A percentile compares a stretch with the other conserved stretches of the same genome.
phyloP scores from a whole-genome alignment of 2,888 invertebrate genomes.

The Penaeus monodon region DNA sequence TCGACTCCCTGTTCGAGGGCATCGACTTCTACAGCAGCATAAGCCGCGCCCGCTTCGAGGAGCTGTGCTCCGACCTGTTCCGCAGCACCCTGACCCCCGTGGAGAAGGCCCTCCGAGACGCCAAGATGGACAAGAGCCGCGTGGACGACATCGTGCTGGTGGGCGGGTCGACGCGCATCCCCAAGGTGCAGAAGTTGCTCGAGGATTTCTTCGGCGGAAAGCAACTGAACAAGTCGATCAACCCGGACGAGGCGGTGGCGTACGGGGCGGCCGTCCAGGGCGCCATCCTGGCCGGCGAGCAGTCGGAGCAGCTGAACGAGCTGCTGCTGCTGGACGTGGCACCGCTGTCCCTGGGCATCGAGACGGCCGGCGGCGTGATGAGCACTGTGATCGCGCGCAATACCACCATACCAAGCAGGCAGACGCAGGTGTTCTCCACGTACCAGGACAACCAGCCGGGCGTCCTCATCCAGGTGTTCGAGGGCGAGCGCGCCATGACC shows the following conservation, averaged over 20 bases:
- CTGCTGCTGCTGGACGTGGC: conserved; percentile 49
- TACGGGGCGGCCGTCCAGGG: conserved; percentile 72
- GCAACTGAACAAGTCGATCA: conserved; percentile 94
- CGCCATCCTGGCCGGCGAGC: conserved; percentile 75
- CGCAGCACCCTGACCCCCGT: conserved; percentile 77
- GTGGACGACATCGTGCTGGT: conserved; percentile 77
- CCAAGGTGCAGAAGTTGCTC: conserved; percentile 95
- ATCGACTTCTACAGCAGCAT: conserved; percentile 94
- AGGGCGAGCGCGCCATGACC: conserved; percentile 93
- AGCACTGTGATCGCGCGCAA: conserved; percentile 63
- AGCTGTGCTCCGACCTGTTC: conserved; percentile 77
- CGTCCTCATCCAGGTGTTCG: conserved; percentile 55
- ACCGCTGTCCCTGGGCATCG: conserved; percentile 60
- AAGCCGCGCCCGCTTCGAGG: conserved; percentile 73
- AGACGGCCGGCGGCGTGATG: conserved; percentile 61
- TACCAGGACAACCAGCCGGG: conserved; percentile 61
- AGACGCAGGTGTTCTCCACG: conserved; percentile 42
- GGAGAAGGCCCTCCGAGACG: conserved; percentile 77
- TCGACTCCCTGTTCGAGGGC: conserved; percentile 94
- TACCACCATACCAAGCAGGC: conserved; percentile 64
- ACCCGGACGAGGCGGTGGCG: conserved; percentile 90
- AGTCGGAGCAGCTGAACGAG: conserved; percentile 71
- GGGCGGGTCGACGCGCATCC: conserved; percentile 97
- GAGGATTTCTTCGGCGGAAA: conserved; percentile 90
- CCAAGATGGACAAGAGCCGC: conserved; percentile 75